These are phyloP conservation scores for Ptychodera flava DNA, from an alignment of 35 echinoderm and acorn worm genomes.

Conservation along the genomic window DNA sequence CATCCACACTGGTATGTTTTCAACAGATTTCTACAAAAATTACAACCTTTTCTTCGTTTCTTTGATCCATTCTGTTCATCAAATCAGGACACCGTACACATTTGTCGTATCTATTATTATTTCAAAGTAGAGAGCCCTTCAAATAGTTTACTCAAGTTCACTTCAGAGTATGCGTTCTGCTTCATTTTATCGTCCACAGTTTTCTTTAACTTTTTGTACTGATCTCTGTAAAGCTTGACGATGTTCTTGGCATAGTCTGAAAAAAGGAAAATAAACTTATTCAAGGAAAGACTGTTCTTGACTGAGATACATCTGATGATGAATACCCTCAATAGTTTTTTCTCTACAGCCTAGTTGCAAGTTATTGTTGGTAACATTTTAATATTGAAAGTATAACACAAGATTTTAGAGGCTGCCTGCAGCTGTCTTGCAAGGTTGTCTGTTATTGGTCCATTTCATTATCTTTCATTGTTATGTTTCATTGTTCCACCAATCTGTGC, in stretches of 20 bases:
- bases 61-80: too few species aligned
- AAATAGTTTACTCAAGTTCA: conserved; percentile 72
- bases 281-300: not conserved
- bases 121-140: conserved; percentile 46
- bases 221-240: not conserved
- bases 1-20: too few species aligned
- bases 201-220: conserved; percentile 36
- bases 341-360: not conserved
- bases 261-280: not conserved
- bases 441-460: too few species aligned
- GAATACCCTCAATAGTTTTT: not conserved
- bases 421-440: too few species aligned
- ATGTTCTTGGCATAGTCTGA: conserved; percentile 2
- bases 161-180: conserved; percentile 82
- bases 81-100: too few species aligned
- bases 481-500: too few species aligned
- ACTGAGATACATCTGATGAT: not conserved
- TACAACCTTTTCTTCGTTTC: too few species aligned
- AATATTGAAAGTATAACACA: not conserved
- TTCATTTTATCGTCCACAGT: conserved; percentile 44
- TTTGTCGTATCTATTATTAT: too few species aligned
- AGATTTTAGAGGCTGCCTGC: too few species aligned
- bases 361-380: not conserved
- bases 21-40: too few species aligned
- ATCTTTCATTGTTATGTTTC: too few species aligned